These are phyloP conservation scores for Lasioglossum figueresi DNA, from an alignment of 2,888 invertebrate genomes.

Conservation along the genomic window DNA sequence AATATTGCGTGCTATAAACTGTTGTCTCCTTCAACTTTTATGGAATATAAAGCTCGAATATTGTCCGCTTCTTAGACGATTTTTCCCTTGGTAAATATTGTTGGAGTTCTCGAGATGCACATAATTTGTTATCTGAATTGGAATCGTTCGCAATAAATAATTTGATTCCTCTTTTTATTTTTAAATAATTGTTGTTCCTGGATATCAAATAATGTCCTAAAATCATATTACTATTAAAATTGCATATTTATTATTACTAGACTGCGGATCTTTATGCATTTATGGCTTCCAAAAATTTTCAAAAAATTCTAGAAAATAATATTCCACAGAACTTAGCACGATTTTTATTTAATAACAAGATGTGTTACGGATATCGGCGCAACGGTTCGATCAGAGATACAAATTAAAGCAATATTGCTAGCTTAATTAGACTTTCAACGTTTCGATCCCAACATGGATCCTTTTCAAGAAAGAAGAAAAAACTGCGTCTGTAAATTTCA, in stretches of 20 bases:
- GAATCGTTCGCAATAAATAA: neutral
- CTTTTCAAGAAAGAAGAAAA: too few species aligned
- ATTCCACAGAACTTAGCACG: too few species aligned
- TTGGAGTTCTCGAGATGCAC: neutral
- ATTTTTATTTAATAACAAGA: too few species aligned
- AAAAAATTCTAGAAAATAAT: too few species aligned
- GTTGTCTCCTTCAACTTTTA: neutral
- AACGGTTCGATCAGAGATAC: too few species aligned
- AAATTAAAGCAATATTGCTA: too few species aligned
- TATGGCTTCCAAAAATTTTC: too few species aligned
- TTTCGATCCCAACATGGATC: too few species aligned
- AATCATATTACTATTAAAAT: neutral
- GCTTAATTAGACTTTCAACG: too few species aligned
- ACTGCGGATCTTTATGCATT: too few species aligned
- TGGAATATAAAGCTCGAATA: constrained; percentile 10
- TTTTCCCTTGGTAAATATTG: neutral
- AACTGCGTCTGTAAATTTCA: too few species aligned
- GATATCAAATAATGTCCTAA: neutral
- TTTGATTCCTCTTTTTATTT: neutral
- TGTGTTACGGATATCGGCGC: too few species aligned
- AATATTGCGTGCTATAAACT: neutral
- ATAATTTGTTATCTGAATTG: neutral
- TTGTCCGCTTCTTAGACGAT: neutral
- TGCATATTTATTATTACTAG: neutral
- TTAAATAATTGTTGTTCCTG: neutral